phyloP scores from a whole-genome alignment of 1,140 invertebrate species.

The Trichoplusia ni region DNA sequence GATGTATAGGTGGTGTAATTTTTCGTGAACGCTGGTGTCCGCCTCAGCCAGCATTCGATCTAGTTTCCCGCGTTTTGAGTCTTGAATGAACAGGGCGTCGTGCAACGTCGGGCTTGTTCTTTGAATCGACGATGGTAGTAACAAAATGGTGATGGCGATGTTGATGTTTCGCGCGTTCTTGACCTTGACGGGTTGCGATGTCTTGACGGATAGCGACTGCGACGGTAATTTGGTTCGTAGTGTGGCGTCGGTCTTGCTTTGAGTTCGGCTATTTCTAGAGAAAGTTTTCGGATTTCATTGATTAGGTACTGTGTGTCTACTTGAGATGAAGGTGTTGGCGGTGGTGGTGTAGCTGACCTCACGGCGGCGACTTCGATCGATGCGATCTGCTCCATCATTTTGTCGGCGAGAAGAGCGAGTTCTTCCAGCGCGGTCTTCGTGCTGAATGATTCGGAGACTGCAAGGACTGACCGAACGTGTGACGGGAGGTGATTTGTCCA shows the following conservation, averaged over 20 bases:
- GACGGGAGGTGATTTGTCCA: conserved; percentile 25
- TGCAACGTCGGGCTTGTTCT: conserved; percentile 14
- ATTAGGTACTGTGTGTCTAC: not conserved
- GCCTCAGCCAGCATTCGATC: conserved; percentile 32
- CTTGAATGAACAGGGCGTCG: conserved; percentile 8
- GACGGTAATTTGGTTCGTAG: too few species aligned
- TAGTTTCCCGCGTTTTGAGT: conserved; percentile 42
- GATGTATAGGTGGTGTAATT: conserved; percentile 43
- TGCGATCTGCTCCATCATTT: conserved; percentile 42
- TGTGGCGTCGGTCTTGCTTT: conserved; percentile 3
- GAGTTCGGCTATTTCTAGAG: conserved; percentile 21
- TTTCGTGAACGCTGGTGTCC: conserved; percentile 27
- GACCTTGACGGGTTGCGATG: not conserved
- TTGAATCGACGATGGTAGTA: not conserved
- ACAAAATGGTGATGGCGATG: not conserved
- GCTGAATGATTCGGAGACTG: conserved; percentile 33
- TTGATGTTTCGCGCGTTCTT: conserved; percentile 4
- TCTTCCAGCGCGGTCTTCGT: conserved; percentile 29
- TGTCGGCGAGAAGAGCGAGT: conserved; percentile 39
- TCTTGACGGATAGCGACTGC: too few species aligned
- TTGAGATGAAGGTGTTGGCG: too few species aligned
- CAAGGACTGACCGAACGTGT: conserved; percentile 30
- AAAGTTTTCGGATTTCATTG: not conserved
- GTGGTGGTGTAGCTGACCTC: too few species aligned
- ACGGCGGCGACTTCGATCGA: too few species aligned